These are phyloP conservation scores for Willowsia nigromaculata DNA, from an alignment of 2,888 invertebrate genomes.

Conservation along the genomic window DNA sequence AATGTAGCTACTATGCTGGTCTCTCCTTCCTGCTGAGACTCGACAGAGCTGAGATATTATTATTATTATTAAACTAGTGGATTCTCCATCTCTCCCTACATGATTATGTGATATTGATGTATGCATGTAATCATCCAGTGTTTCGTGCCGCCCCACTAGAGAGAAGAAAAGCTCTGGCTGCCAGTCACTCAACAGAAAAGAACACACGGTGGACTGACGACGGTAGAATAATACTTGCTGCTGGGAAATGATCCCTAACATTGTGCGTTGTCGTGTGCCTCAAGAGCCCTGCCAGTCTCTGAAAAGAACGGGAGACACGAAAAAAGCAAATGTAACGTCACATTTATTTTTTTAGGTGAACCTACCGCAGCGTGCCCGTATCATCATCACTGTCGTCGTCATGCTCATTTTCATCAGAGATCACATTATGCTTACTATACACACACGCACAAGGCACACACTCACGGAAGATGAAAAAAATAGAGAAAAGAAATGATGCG, in stretches of 20 bases:
- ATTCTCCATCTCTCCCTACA: background rate
- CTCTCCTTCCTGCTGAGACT: constrained; percentile 47
- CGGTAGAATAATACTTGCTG: background rate
- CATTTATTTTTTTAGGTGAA: constrained; percentile 50
- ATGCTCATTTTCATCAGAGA: constrained; percentile 47
- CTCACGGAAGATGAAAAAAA: constrained; percentile 8
- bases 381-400: constrained; percentile 47
- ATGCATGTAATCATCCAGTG: constrained; percentile 61
- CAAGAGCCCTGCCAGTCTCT: constrained; percentile 14
- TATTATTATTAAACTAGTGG: constrained; percentile 11
- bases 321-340: constrained; percentile 46
- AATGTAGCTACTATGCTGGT: background rate
- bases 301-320: constrained; percentile 10
- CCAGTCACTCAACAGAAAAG: constrained; percentile 13
- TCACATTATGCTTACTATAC: background rate
- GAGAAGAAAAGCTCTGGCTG: constrained; percentile 25
- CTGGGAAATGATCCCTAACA: constrained; percentile 66
- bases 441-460: background rate
- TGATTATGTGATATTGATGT: constrained; percentile 36
- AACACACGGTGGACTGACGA: background rate
- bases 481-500: constrained; percentile 51
- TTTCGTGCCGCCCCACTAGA: constrained; percentile 49
- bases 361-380: constrained; percentile 52
- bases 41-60: constrained; percentile 42
- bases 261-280: constrained; percentile 52